Evolutionary conservation across 1,140 invertebrate species (phyloP).

Genomic region (Diachasmimorpha longicaudata): DNA sequence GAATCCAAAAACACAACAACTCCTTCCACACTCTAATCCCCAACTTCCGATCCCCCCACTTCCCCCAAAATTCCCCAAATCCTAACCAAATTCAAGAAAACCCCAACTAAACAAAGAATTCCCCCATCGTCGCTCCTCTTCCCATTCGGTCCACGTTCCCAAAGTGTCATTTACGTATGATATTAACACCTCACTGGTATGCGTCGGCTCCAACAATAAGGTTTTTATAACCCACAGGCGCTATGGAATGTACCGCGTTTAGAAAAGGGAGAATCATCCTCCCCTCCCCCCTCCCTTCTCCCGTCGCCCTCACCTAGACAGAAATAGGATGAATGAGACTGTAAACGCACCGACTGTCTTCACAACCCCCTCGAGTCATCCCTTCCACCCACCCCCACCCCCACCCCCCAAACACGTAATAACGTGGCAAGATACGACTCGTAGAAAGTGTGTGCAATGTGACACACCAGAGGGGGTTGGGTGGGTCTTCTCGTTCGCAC

Average conservation of each 20-base stretch:
- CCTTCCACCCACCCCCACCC: too few species aligned
- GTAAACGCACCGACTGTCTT: conserved; percentile 18
- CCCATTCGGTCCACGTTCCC: not conserved
- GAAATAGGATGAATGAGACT: conserved; percentile 23
- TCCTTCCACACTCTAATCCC: too few species aligned
- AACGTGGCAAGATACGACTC: not conserved
- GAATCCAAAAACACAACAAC: too few species aligned
- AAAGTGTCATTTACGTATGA: not conserved
- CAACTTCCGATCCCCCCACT: too few species aligned
- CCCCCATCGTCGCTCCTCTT: not conserved
- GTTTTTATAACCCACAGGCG: not conserved
- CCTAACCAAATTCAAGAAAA: not conserved
- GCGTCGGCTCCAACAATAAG: not conserved
- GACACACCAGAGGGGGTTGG: not conserved
- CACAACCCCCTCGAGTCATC: not conserved
- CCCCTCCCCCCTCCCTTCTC: not conserved
- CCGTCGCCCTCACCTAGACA: not conserved
- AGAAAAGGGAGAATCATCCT: not conserved
- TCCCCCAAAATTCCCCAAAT: not conserved
- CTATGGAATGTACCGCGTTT: not conserved
- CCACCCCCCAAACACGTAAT: not conserved
- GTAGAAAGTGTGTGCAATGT: not conserved
- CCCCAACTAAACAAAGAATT: not conserved
- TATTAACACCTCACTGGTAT: not conserved
- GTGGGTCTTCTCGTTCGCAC: not conserved